phyloP scores from a whole-genome alignment of 2,113 vertebrate genomes.

The Beaufortia kweichowensis region DNA sequence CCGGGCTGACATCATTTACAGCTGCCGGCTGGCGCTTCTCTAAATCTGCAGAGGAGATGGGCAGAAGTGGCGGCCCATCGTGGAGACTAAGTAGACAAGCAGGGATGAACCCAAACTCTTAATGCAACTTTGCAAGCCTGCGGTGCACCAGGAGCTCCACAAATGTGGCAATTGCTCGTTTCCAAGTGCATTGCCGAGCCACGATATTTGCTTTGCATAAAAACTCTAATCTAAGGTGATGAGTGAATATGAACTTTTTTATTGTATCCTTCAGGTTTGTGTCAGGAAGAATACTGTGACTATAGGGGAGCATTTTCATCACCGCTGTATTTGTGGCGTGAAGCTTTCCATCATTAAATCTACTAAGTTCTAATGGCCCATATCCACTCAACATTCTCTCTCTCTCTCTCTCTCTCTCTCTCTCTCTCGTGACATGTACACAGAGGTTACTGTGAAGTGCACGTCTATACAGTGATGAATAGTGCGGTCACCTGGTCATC shows the following conservation, averaged over 20 bases:
- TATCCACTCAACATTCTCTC: background rate
- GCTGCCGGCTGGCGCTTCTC: conserved; percentile 29
- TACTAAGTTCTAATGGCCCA: background rate
- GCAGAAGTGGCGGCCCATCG: conserved; percentile 32
- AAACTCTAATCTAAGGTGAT: conserved; percentile 4
- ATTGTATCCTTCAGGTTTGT: conserved; percentile 15
- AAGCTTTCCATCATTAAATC: conserved; percentile 25
- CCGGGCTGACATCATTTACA: conserved; percentile 54
- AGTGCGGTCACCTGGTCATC: background rate
- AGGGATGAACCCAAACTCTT: conserved; percentile 18
- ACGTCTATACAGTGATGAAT: conserved; percentile 40
- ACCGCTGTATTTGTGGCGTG: background rate
- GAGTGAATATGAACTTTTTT: conserved; percentile 36
- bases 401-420: background rate
- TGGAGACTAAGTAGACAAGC: conserved; percentile 45
- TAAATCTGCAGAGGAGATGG: conserved; percentile 37
- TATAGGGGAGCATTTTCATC: conserved; percentile 8
- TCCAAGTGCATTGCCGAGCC: conserved; percentile 38
- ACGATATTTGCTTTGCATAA: conserved; percentile 8
- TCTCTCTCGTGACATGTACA: conserved; percentile 11
- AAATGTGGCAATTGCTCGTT: conserved; percentile 1
- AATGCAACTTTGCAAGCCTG: conserved; percentile 45
- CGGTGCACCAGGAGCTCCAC: conserved; percentile 20
- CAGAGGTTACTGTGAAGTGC: conserved; percentile 17
- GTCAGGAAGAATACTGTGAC: background rate